Conservation (phyloP, 1,140 invertebrate genomes). For the Meloidogyne hapla region DNA sequence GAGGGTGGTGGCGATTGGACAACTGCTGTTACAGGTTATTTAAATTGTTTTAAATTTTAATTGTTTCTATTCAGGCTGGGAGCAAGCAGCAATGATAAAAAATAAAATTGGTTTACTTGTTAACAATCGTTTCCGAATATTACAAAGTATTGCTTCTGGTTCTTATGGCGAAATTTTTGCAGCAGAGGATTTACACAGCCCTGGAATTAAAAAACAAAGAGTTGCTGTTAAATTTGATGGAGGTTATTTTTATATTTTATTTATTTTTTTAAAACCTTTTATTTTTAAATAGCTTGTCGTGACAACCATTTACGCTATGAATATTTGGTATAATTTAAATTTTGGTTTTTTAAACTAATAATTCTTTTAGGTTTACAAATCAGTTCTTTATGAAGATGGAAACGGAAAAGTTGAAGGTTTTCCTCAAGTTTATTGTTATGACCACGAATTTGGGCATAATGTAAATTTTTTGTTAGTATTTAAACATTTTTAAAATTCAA, state of each 20-base stretch:
- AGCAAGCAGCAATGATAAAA: slow-evolving; percentile 48
- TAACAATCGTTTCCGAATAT: slow-evolving; percentile 46
- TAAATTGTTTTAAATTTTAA: slow-evolving; percentile 3
- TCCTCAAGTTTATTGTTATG: slow-evolving; percentile 53
- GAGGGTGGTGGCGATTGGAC: slow-evolving; percentile 27
- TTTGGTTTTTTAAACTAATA: slow-evolving; percentile 8
- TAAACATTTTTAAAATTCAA: neutral
- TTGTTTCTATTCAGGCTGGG: slow-evolving; percentile 17
- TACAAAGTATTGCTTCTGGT: slow-evolving; percentile 48
- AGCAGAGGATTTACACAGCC: slow-evolving; percentile 39
- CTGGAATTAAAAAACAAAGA: slow-evolving; percentile 10
- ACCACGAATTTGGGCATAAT: slow-evolving; percentile 46
- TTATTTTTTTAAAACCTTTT: slow-evolving; percentile 10
- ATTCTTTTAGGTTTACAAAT: slow-evolving; percentile 24
- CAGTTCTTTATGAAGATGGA: slow-evolving; percentile 44
- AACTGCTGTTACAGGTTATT: slow-evolving; percentile 31
- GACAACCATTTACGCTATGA: slow-evolving; percentile 51
- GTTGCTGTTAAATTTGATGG: slow-evolving; percentile 53
- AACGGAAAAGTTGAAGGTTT: slow-evolving; percentile 46
- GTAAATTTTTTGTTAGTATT: neutral
- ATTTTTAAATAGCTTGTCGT: slow-evolving; percentile 35
- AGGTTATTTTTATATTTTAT: slow-evolving; percentile 7
- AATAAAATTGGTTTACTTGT: slow-evolving; percentile 48
- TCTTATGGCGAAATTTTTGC: slow-evolving; percentile 47
- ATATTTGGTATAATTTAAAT: slow-evolving; percentile 41